These are phyloP conservation scores for Ailurus styani DNA, from an alignment of 2,113 vertebrate genomes.

Conservation along the genomic window DNA sequence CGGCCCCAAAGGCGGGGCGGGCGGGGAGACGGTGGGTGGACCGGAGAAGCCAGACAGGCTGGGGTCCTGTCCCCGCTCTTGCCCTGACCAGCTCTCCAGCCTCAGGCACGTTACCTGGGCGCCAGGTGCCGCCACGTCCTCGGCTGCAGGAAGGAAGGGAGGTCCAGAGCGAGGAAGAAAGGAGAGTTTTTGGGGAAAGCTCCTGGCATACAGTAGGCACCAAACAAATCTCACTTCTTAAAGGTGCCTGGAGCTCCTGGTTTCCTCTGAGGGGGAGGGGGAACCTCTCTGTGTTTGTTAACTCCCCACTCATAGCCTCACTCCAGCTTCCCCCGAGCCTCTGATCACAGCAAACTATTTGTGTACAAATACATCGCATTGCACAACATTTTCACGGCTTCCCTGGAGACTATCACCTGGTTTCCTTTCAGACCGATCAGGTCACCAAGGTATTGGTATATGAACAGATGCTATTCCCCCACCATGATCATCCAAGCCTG, in stretches of 20 bases:
- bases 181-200: neutral
- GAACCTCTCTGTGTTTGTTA: neutral
- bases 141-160: neutral
- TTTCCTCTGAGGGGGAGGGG: neutral
- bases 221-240: neutral
- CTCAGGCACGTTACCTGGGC: no score
- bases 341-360: neutral
- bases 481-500: neutral
- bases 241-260: neutral
- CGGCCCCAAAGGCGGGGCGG: neutral
- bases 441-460: neutral
- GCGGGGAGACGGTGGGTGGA: no score
- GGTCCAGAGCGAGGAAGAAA: rapidly evolving
- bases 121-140: neutral
- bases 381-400: constrained; percentile 4
- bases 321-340: neutral
- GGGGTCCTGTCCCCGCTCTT: neutral
- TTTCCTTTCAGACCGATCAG: neutral
- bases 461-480: constrained; percentile 2
- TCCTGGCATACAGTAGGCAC: neutral
- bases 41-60: neutral
- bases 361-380: neutral
- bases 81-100: neutral
- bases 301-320: neutral
- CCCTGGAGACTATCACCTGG: neutral